A percentile compares a stretch with the other conserved stretches of the same genome.
Conservation (phyloP, 37 sponge, comb jelly and placozoan species). For the Eunapius fragilis region DNA sequence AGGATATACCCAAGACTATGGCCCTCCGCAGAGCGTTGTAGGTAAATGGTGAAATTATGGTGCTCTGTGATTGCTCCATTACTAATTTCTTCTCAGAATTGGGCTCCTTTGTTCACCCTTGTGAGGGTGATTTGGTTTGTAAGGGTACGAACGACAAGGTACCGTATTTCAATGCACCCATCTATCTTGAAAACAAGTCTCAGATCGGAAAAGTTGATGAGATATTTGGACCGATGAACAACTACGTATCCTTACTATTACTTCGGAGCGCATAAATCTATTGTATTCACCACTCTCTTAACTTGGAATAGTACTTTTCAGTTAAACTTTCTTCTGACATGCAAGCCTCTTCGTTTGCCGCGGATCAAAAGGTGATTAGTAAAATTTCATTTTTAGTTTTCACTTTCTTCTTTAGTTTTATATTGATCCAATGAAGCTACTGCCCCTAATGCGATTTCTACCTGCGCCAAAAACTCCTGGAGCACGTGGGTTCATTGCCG, state of each 20-base stretch:
- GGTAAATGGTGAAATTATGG: slow-evolving; percentile 47
- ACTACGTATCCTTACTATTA: slow-evolving; percentile 73
- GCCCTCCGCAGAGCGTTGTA: slow-evolving; percentile 84
- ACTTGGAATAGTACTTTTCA: slow-evolving; percentile 73
- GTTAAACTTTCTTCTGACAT: slow-evolving; percentile 85
- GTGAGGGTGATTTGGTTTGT: slow-evolving; percentile 96
- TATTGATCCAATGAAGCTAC: slow-evolving; percentile 91
- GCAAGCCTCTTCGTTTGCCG: slow-evolving; percentile 84
- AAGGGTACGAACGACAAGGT: slow-evolving; percentile 80
- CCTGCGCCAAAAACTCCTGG: slow-evolving; percentile 69
- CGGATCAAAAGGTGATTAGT: slow-evolving; percentile 76
- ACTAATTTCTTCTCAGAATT: slow-evolving; percentile 54
- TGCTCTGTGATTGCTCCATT: neutral
- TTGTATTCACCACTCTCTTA: slow-evolving; percentile 13
- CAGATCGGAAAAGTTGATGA: slow-evolving; percentile 99
- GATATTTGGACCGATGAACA: slow-evolving; percentile 95
- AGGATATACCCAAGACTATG: slow-evolving; percentile 66
- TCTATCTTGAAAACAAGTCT: slow-evolving; percentile 97
- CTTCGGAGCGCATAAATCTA: neutral
- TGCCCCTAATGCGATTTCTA: slow-evolving; percentile 89
- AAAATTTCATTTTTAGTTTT: neutral
- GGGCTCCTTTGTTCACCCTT: slow-evolving; percentile 87
- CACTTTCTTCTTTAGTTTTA: slow-evolving; percentile 57
- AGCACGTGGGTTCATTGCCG: neutral
- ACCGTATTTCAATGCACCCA: slow-evolving; percentile 98